Conservation (phyloP, 2,797 vertebrate genomes). For the Darevskia nairensis region DNA sequence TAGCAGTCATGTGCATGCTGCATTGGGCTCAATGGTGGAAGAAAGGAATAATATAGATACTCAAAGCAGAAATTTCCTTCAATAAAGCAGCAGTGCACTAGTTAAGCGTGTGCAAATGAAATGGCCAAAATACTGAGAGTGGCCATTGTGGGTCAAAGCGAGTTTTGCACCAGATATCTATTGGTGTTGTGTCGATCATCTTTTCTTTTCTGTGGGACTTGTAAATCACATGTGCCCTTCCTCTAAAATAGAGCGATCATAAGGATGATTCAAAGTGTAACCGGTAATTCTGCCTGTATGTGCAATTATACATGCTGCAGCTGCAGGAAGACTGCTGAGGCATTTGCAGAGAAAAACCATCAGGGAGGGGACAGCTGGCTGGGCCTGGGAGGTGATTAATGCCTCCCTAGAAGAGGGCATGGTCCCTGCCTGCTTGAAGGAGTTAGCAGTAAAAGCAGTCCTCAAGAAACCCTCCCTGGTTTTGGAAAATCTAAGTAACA, state of each 20-base stretch:
- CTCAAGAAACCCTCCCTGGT: too few relatives aligned
- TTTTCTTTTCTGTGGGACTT: slow-evolving; percentile 39
- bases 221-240: slow-evolving; percentile 42
- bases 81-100: background rate
- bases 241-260: slow-evolving; percentile 27
- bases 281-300: slow-evolving; percentile 19
- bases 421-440: too few relatives aligned
- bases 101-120: background rate
- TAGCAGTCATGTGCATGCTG: too few relatives aligned
- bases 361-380: too few relatives aligned
- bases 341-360: slow-evolving; percentile 26
- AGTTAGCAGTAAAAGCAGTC: too few relatives aligned
- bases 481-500: background rate
- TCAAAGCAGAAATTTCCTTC: slow-evolving; percentile 19
- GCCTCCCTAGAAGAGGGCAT: too few relatives aligned
- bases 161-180: rapidly evolving
- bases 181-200: slow-evolving; percentile 5
- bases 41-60: too few relatives aligned
- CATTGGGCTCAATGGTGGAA: too few relatives aligned
- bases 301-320: slow-evolving; percentile 55
- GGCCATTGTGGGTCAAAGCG: background rate
- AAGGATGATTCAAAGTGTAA: slow-evolving; percentile 47
- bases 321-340: slow-evolving; percentile 56
- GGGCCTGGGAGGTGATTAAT: too few relatives aligned
- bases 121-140: background rate